Evolutionary conservation across 2,888 invertebrate genomes (phyloP), one percentile per base, ranked within the genome.

Genomic region (Oconnorella tubifera): DNA sequence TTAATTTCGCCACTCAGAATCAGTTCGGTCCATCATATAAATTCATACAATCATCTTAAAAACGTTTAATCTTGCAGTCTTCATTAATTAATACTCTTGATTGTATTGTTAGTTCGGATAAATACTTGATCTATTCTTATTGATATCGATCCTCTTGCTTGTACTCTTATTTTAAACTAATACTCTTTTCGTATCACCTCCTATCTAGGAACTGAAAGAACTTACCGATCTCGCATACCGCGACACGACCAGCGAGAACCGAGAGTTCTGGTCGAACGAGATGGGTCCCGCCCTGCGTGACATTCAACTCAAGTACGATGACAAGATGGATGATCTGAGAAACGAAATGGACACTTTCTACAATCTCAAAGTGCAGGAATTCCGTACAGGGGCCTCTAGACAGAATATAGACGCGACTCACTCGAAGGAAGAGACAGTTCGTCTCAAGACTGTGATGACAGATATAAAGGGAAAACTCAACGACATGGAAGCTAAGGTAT

Each of bases 211-310:
- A 73, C 75, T 85, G 73, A 84, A 83, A 73, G 84, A 84, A 63
- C 76, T 84, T 50, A 82, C 83, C 40, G 82, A 83, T 27, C 75
- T 83, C 65, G 83, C 83, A 10, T 81, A 83, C 73, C 77, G 84
- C 40, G 84, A 85, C 73, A 84, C 84, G 1, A 83, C 83, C 2
- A 78, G 80, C 56, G 84, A 85, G 74, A 84, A 85, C 78, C 77
- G 84, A 33, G 83, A 84, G 71, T 85, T 81, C 81, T 85, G 85
- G 83, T 83, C 83, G 77, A 83, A 82, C 72, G 84, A 85, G 71
- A 73, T 85, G 62, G 79, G 82, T 2, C 77, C 79, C 65, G 84
- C 84, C 56, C 83, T 85, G 68, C 75, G 83, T 48, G 84, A 85
- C 71, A 84, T 85, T 70, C 83, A 85, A 71, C 74, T 74, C 55